Evolutionary conservation across 2,113 vertebrate species (phyloP).

Genomic region (Psammodynastes pulverulentus): DNA sequence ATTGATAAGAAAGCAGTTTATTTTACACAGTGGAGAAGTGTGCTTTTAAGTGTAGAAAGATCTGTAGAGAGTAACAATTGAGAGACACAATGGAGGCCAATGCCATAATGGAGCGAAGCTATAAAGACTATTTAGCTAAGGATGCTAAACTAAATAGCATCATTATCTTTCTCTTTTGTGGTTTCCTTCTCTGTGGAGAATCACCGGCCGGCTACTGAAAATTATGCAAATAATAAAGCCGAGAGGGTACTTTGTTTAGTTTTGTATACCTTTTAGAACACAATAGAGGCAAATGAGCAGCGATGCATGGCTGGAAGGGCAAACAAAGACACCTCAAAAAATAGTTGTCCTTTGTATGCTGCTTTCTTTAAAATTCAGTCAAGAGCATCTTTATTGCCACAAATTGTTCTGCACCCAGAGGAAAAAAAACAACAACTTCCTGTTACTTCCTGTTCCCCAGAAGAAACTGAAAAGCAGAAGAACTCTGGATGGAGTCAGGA

Average conservation of each 20-base stretch:
- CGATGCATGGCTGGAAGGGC: background rate
- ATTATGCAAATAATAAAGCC: background rate
- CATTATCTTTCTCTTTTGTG: background rate
- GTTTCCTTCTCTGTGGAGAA: background rate
- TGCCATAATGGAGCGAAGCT: background rate
- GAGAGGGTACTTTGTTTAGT: no score
- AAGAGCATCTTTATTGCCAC: background rate
- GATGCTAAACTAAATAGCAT: background rate
- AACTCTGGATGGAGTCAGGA: background rate
- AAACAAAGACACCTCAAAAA: background rate
- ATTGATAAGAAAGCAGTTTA: background rate
- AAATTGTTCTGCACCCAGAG: background rate
- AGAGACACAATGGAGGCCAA: constrained; percentile 1
- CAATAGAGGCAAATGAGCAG: background rate
- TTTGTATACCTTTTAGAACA: background rate
- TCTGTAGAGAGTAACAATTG: background rate
- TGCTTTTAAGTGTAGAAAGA: background rate
- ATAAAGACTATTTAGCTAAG: constrained; percentile 1
- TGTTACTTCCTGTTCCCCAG: background rate
- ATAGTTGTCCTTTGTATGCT: background rate
- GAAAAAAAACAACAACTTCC: background rate
- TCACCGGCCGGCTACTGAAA: background rate
- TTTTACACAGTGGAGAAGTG: background rate
- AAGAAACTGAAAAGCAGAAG: background rate
- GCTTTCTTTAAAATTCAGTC: background rate